Evolutionary conservation across 2,797 vertebrate genomes (phyloP), one percentile per base, ranked within the genome.

Genomic region (Prunella strophiata): DNA sequence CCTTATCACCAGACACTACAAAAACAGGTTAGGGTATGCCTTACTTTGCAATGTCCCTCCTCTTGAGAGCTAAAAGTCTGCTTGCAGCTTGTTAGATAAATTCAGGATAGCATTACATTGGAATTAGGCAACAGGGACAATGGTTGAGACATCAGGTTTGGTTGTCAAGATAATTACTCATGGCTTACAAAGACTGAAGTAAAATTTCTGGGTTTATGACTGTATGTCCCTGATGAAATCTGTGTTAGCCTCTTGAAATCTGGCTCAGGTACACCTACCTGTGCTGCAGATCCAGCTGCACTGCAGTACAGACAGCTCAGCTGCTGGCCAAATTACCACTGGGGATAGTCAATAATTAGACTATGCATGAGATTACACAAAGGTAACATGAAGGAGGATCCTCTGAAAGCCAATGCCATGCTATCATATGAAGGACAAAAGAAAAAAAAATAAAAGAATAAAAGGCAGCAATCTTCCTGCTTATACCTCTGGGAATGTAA

Each of bases 311-410:
- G 79, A 50, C 30, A 93, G 55, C 43, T 88, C 77, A 90, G 86
- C 71, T 86, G 57, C 74, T 70, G 82, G 45, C 22, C 79, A 81
- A 52, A 89, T 92, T 89, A 66, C 72, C 52, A 55, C 59, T 81
- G 76, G 70, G 87, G 42, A 90, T 63, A 83, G 70, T 91, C 89
- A 93, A 67, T 93, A 90, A 96, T 95, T 91, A 94, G 89, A 72
- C 73, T 93, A 93, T 62, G 83, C 62, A 59, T 78, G 73, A 88
- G 70, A 86, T 85, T 75, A 73, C 48, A 50, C 71, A 83, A 65
- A 91, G 82, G 85, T 77, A 92, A 75, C 47, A 32, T 40, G 57
- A 89, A 94, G 81, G 65, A 85, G 43, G 68, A 77, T 89, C 36
- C 34, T 93, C 36, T 85, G 48, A 91, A 89, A 95, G n/a, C 27